phyloP scores from a whole-genome alignment of 2,797 vertebrate species.

The Etheostoma nigrum region DNA sequence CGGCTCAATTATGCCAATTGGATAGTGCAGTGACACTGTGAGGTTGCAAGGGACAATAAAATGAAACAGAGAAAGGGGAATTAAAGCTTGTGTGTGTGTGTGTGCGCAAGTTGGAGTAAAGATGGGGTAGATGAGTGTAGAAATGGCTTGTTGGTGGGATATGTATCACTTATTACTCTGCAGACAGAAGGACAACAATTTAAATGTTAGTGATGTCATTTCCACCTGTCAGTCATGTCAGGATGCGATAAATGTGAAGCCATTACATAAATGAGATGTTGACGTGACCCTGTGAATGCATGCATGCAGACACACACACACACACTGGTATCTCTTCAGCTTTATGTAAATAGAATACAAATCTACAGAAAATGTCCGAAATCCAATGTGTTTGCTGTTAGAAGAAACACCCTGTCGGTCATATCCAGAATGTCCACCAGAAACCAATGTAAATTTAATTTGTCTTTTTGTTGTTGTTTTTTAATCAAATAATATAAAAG shows the following conservation, averaged over 20 bases:
- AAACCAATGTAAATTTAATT: neutral
- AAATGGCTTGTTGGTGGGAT: constrained; percentile 70
- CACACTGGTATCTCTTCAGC: constrained; percentile 24
- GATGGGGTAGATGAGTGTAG: constrained; percentile 56
- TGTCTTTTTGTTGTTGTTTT: neutral
- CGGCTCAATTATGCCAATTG: constrained; percentile 84
- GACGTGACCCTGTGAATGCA: constrained; percentile 70
- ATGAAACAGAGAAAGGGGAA: constrained; percentile 52
- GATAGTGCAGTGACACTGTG: constrained; percentile 66
- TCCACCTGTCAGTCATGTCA: constrained; percentile 79
- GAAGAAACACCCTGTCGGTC: neutral
- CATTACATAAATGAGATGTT: constrained; percentile 86
- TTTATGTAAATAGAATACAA: constrained; percentile 62
- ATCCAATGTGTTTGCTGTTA: neutral
- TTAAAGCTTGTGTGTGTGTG: constrained; percentile 13
- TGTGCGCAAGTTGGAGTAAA: constrained; percentile 54
- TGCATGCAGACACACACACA: constrained; percentile 26
- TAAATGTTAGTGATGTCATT: constrained; percentile 84
- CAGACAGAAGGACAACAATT: constrained; percentile 73
- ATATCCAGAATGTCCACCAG: neutral
- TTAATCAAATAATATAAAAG: neutral
- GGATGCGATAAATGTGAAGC: constrained; percentile 75
- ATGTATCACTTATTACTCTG: constrained; percentile 74
- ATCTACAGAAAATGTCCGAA: constrained; percentile 29
- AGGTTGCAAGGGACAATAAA: constrained; percentile 72